Base-by-base conservation (phyloP, 2,113 vertebrate species). In the Myotis yumanensis region DNA sequence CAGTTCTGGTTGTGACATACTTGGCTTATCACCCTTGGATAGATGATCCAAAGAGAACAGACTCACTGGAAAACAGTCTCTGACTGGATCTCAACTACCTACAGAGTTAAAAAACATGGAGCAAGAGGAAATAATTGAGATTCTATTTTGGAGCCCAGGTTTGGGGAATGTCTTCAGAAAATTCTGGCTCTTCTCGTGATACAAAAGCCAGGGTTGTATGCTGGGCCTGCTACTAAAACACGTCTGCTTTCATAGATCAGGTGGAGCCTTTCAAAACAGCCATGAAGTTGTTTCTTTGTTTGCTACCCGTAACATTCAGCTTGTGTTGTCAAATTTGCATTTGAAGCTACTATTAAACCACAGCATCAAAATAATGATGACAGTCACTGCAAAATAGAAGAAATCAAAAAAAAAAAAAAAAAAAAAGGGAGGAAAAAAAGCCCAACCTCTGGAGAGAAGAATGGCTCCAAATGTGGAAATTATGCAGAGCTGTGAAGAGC, bases 321-420 rank as follows among this genome's bases (percentile, higher is more conserved):
- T 94, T 85, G 86, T 84, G 91, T 93, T 86, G 86, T 87, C 86
- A 97, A 86, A 98, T 98, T 98, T 98, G 96, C 98, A 98, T 97
- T 97, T 97, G 97, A 98, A 98, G 90, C 73, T 5, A n/a, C 93
- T 97, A 91, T 97, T 96, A 97, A 96, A 93, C 62, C 12, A 9
- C 40, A 77, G 80, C 96, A 69, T 76, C 93, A 89, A 84, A 86
- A 90, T 95, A 96, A 96, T 0, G 71, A 97, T 94, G 90, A 93
- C 54, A 71, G 83, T 95, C 52, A 35, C 95, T 11, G 72, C 51
- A 81, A 92, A 96, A 97, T 91, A 57, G 43, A 92, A 95, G 88
- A 95, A 85, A 95, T 96, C 18, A 37, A 86, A 96, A 96, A 93
- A 81, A 92, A 68, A 83, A 66, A 20, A n/a, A 62, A 91, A 68